phyloP scores from a whole-genome alignment of 2,797 vertebrate species.

The Garrulus glandarius region DNA sequence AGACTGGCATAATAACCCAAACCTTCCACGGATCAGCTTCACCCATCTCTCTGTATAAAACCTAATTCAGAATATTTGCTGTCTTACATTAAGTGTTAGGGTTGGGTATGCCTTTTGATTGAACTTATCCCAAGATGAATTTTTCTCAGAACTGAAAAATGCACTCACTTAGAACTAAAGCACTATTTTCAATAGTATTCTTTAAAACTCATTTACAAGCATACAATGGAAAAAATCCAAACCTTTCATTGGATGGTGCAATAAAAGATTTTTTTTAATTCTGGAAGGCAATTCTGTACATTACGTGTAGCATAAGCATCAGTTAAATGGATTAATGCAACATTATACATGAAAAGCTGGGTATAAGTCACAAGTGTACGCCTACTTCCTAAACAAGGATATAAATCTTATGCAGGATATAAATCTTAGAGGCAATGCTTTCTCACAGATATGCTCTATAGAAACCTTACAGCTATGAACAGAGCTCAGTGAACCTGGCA shows the following conservation, averaged over 20 bases:
- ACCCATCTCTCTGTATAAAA: background rate
- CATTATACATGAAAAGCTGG: background rate
- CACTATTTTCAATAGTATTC: background rate
- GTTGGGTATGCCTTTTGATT: background rate
- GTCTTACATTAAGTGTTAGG: background rate
- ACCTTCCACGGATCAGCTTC: background rate
- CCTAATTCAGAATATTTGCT: background rate
- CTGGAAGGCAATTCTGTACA: background rate
- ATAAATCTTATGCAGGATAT: background rate
- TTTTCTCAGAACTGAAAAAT: background rate
- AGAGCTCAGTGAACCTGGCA: background rate
- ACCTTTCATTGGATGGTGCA: background rate
- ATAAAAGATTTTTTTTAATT: background rate
- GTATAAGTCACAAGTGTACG: background rate
- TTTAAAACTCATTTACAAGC: background rate
- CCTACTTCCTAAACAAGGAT: background rate
- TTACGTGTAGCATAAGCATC: background rate
- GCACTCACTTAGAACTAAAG: background rate
- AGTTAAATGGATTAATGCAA: background rate
- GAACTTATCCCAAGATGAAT: background rate
- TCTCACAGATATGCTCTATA: background rate
- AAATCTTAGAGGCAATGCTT: background rate
- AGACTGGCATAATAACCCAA: background rate
- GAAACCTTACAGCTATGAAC: background rate
- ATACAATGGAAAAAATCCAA: background rate